Evolutionary conservation across 2,113 vertebrate species (phyloP), one percentile per base, ranked within the genome.

Genomic region (Arvicanthis niloticus): DNA sequence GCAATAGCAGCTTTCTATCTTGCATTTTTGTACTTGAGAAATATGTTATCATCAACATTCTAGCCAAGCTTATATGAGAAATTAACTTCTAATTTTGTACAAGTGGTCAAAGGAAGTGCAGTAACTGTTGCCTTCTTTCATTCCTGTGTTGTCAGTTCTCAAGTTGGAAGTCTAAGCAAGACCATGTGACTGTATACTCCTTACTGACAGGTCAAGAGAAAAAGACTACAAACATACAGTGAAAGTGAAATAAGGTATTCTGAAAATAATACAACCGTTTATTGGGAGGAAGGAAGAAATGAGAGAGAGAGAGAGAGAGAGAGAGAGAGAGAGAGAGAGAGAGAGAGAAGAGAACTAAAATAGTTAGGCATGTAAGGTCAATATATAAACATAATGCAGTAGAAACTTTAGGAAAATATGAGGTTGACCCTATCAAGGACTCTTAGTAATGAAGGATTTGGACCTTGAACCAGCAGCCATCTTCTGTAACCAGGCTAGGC

Each of bases 1-100:
- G 1, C 31, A 37, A 5, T 9, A 56, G 2, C 34, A n/a, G 34
- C 37, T n/a, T n/a, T n/a, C 7, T 19, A 56, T 21, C 10, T 1
- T n/a, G 51, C 1, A 22, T 56, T 56, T 53, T 56, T 81, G 17
- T n/a, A 80, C 34, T 10, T 78, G 7, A 53, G 48, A 78, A 80
- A 16, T 37, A 12, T 21, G 31, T 53, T 53, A 78, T 78, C 17
- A 37, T 56, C 15, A 22, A 34, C 1, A 56, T 80, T 80, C 9
- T 37, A 9, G 31, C 31, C 16, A 80, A 53, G 37, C 56, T n/a
- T 80, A 56, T n/a, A 17, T 53, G 17, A 80, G 77, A 80, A 80
- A 56, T 56, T 80, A 12, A 56, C 51, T 80, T 53, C 7, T 80
- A 37, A 19, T 8, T 80, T 16, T 53, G 5, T 37, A 53, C 9